Percentiles rank a stretch among this genome's conserved stretches.
These are phyloP conservation scores for Micromys minutus DNA, from an alignment of 2,113 vertebrate genomes.

Conservation along the genomic window DNA sequence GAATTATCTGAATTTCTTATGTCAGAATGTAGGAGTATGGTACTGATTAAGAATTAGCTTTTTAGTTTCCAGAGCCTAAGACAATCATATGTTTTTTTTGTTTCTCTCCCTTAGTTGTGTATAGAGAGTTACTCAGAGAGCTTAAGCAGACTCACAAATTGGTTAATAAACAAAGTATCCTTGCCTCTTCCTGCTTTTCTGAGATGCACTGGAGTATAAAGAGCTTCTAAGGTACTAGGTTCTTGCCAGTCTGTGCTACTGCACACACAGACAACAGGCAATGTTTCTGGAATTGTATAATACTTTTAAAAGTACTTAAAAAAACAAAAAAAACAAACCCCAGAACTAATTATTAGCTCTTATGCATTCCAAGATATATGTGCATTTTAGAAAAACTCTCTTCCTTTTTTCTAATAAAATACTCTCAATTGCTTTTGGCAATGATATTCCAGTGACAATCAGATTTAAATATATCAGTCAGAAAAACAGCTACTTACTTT, in stretches of 20 bases:
- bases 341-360: constrained; percentile 19
- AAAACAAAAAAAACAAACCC: background rate
- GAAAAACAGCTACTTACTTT: constrained; percentile 52
- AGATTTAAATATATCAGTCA: constrained; percentile 40
- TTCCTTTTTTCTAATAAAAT: constrained; percentile 58
- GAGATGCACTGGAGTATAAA: background rate
- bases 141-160: background rate
- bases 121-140: background rate
- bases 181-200: background rate
- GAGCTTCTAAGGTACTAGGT: background rate
- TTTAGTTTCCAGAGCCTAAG: constrained; percentile 35
- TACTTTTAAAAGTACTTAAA: background rate
- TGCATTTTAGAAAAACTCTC: constrained; percentile 36
- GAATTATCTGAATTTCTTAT: constrained; percentile 31
- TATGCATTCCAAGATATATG: background rate
- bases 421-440: constrained; percentile 20
- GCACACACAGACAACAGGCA: background rate
- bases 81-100: background rate
- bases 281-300: background rate
- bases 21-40: background rate
- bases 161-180: constrained; percentile 5
- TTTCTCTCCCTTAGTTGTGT: background rate
- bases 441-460: constrained; percentile 38
- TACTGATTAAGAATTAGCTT: constrained; percentile 27
- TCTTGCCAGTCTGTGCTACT: background rate